phyloP scores from a whole-genome alignment of 2,113 vertebrate species.

The Athene noctua region DNA sequence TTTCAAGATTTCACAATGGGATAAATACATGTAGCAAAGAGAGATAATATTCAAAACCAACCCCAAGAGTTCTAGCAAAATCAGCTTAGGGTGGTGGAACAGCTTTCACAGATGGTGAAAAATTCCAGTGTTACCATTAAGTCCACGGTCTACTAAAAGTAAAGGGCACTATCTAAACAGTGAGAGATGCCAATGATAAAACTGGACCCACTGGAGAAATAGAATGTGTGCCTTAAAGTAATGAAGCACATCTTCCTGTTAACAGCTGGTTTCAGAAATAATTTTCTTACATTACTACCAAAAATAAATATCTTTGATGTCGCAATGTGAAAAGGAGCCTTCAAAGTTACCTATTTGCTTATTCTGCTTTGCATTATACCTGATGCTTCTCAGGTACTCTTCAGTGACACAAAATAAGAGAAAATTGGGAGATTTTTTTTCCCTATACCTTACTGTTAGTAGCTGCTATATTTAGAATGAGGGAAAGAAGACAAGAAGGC shows the following conservation, averaged over 20 bases:
- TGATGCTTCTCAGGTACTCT: neutral
- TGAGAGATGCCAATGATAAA: neutral
- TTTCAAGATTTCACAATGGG: neutral
- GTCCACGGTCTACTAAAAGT: neutral
- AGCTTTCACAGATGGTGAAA: neutral
- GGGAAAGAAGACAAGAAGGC: neutral
- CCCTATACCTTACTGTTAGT: neutral
- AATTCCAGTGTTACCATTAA: neutral
- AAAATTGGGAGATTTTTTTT: neutral
- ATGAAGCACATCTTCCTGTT: neutral
- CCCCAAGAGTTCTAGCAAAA: neutral
- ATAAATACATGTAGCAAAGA: neutral
- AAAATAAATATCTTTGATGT: neutral
- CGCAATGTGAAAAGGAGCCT: neutral
- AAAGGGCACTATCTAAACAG: neutral
- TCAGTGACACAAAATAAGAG: neutral
- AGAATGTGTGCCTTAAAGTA: neutral
- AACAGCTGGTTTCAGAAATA: neutral
- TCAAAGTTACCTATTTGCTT: neutral
- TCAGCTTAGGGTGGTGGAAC: neutral
- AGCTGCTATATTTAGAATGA: neutral
- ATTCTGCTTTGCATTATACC: neutral
- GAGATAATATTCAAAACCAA: neutral
- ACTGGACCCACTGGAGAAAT: neutral
- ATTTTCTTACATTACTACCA: neutral